Evolutionary conservation across 2,113 vertebrate genomes (phyloP), one percentile per base, ranked within the genome.

Genomic region (Neopipo cinnamomea): DNA sequence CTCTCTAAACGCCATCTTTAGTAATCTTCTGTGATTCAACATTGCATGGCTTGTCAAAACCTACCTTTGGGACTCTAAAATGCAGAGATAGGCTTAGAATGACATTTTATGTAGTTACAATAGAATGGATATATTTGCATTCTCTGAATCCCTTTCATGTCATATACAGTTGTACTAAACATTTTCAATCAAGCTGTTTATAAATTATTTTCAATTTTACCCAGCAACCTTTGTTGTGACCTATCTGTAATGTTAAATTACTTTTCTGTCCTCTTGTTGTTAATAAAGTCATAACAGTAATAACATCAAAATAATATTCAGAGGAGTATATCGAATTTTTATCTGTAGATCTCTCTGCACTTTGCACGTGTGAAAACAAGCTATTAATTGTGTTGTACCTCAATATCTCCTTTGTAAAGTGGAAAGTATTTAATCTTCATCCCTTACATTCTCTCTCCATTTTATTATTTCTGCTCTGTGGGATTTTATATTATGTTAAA

Each of bases 381-480:
- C 12, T 84, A 89, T 11, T 77, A 76, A 84, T 87, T 81, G 8
- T 72, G 52, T 77, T 67, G 56, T 42, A 81, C 33, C 42, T 93
- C 31, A 71, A 21, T 50, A 75, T 72, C 35, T n/a, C 37, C 24
- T 52, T 78, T 76, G 11, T 47, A 82, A 80, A 78, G 44, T 58
- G 25, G n/a, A 70, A 91, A 63, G 27, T 80, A 53, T 96, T 92
- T 93, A 93, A 89, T 52, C 68, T 59, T 94, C 46, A 66, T 91
- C 37, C 91, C 92, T 95, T 78, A 28, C 5, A 52, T 83, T 91
- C 58, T 62, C 5, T 76, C 70, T 88, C 10, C 52, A 55, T 16
- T 49, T 67, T 70, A 89, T 90, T 92, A 93, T 88, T 93, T 97
- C 72, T 95, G 41, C 75, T 92, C 59, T 65, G 56, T 79, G 46